Evolutionary conservation across 1,140 invertebrate species (phyloP).

Genomic region (Zophobas atratus): DNA sequence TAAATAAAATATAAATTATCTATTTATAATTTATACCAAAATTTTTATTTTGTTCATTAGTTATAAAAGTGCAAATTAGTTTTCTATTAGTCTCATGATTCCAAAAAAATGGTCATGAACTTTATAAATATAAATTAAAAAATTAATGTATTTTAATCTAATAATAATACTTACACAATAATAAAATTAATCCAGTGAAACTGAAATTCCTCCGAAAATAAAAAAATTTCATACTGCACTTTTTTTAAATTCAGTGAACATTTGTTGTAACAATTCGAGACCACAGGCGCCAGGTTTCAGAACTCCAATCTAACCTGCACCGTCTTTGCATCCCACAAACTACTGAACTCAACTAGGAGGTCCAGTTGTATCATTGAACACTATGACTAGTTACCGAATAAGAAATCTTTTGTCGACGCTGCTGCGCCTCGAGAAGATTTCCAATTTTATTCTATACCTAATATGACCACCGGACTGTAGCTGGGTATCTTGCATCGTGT

Average conservation of each 20-base stretch:
- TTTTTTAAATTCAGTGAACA: not conserved
- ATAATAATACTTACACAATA: slow-evolving; percentile 8
- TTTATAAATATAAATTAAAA: not conserved
- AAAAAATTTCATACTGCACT: slow-evolving; percentile 17
- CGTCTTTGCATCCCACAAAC: slow-evolving; percentile 32
- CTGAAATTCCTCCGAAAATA: not conserved
- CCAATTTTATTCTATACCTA: not conserved
- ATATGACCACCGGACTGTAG: not conserved
- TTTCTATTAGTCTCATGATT: too few relatives aligned
- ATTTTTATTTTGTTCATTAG: too few relatives aligned
- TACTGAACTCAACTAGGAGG: slow-evolving; percentile 37
- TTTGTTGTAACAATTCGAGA: not conserved
- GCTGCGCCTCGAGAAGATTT: not conserved
- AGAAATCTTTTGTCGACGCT: slow-evolving; percentile 8
- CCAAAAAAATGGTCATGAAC: too few relatives aligned
- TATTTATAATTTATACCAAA: too few relatives aligned
- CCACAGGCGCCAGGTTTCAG: slow-evolving; percentile 12
- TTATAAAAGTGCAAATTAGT: too few relatives aligned
- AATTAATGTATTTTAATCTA: not conserved
- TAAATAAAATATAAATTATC: too few relatives aligned
- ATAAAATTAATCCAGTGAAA: not conserved
- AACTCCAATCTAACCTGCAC: slow-evolving; percentile 2
- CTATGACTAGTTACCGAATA: not conserved
- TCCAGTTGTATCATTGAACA: slow-evolving; percentile 26
- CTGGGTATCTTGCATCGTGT: slow-evolving; percentile 13